phyloP scores from a whole-genome alignment of 2,797 vertebrate species.

The Sebastes matsubarae region DNA sequence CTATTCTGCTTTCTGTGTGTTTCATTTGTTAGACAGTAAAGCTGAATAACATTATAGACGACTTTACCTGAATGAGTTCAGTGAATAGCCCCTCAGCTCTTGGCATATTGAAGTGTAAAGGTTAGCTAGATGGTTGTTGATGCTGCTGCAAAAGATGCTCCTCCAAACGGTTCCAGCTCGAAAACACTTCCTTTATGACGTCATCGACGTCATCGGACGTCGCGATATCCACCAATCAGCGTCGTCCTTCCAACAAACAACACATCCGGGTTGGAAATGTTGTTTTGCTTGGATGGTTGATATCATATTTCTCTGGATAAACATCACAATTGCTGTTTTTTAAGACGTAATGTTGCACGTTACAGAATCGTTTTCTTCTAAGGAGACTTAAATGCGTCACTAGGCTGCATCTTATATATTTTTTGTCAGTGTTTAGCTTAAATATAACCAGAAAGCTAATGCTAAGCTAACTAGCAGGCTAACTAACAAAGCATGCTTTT shows the following conservation, averaged over 20 bases:
- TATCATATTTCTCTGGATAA: slow-evolving; percentile 6
- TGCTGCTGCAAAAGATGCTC: background rate
- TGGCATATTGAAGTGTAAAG: slow-evolving; percentile 35
- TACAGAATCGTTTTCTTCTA: background rate
- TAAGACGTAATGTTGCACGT: background rate
- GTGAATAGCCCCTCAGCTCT: background rate
- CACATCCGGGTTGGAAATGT: slow-evolving; percentile 61
- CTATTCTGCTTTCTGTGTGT: background rate
- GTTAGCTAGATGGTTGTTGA: background rate
- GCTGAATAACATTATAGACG: fast-evolving
- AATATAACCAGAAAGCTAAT: slow-evolving; percentile 19
- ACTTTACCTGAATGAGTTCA: slow-evolving; percentile 54
- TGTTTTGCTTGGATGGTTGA: slow-evolving; percentile 53
- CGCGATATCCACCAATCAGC: slow-evolving; percentile 56
- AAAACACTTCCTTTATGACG: slow-evolving; percentile 61
- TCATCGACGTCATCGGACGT: background rate
- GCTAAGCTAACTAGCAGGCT: slow-evolving; percentile 58
- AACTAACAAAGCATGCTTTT: slow-evolving; percentile 68
- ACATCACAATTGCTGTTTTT: background rate
- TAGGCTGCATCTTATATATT: background rate
- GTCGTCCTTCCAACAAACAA: background rate
- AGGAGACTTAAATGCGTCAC: background rate
- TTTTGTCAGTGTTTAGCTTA: background rate
- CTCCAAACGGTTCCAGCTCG: background rate
- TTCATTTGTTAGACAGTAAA: background rate